Evolutionary conservation across 2,797 vertebrate genomes (phyloP).

Genomic region (Acanthiza pusilla): DNA sequence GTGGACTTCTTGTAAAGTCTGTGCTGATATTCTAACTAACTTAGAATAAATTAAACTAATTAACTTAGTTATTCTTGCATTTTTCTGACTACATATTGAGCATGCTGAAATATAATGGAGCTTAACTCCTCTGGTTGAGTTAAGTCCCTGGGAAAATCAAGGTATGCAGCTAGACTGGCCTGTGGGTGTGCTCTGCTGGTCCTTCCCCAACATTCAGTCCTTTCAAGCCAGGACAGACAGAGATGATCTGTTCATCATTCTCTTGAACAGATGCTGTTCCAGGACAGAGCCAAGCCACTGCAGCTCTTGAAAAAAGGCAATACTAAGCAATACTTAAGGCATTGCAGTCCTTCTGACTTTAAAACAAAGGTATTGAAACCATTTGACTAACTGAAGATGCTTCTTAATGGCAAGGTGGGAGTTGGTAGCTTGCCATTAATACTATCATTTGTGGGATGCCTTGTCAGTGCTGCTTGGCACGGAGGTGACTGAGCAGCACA

Average conservation of each 20-base stretch:
- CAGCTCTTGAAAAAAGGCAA: background rate
- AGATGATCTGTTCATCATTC: background rate
- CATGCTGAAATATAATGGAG: background rate
- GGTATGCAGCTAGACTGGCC: background rate
- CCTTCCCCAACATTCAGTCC: background rate
- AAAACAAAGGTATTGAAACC: background rate
- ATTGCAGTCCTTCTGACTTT: background rate
- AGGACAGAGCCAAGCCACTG: background rate
- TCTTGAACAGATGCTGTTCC: background rate
- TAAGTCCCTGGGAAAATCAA: background rate
- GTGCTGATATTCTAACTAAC: too few relatives aligned
- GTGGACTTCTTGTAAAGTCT: background rate
- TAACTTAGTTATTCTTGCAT: background rate
- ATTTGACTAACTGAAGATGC: constrained; percentile 31
- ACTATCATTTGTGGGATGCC: constrained; percentile 7
- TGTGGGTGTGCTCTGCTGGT: background rate
- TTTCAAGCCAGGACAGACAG: background rate
- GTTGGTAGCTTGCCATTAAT: constrained; percentile 23
- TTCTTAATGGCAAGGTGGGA: constrained; percentile 9
- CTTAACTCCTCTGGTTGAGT: background rate
- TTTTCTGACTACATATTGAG: background rate
- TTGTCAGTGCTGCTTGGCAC: background rate
- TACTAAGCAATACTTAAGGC: background rate
- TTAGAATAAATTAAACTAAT: background rate
- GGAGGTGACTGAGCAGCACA: background rate